Percentiles rank a stretch among this genome's conserved stretches.
Evolutionary conservation across 2,113 vertebrate genomes (phyloP).

Genomic region (Rhea pennata): DNA sequence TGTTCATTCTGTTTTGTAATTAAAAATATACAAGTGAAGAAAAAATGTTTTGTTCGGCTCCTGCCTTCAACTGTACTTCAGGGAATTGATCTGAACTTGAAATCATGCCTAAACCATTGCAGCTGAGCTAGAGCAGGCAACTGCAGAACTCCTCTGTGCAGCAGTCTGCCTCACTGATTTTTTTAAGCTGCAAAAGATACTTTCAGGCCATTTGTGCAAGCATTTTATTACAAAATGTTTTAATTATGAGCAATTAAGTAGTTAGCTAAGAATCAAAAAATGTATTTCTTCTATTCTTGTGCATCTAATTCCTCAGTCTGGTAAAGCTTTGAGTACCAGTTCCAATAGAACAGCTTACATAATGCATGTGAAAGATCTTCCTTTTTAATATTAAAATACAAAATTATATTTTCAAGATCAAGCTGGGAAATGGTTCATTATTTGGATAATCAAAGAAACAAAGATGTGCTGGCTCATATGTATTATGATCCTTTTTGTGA

Average conservation of each 20-base stretch:
- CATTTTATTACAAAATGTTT: slow-evolving; percentile 53
- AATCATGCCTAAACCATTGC: slow-evolving; percentile 11
- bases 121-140: neutral
- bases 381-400: slow-evolving; percentile 57
- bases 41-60: neutral
- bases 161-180: slow-evolving; percentile 1
- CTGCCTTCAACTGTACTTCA: neutral
- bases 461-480: slow-evolving; percentile 48
- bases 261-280: slow-evolving; percentile 37
- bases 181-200: neutral
- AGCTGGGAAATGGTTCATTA: slow-evolving; percentile 63
- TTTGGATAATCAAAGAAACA: slow-evolving; percentile 67
- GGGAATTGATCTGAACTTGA: slow-evolving; percentile 18
- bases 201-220: slow-evolving; percentile 7
- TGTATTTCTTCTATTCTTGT: slow-evolving; percentile 2
- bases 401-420: slow-evolving; percentile 53
- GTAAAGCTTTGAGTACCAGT: slow-evolving; percentile 23
- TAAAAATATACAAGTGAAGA: slow-evolving; percentile 24
- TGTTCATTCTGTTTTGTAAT: slow-evolving; percentile 37
- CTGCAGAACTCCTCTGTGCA: neutral
- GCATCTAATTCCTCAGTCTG: slow-evolving; percentile 15
- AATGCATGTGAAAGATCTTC: slow-evolving; percentile 37
- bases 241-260: slow-evolving; percentile 67
- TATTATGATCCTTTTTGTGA: slow-evolving; percentile 70
- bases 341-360: slow-evolving; percentile 40